These are phyloP conservation scores for Automeris io DNA, from an alignment of 2,888 invertebrate species.

Conservation along the genomic window DNA sequence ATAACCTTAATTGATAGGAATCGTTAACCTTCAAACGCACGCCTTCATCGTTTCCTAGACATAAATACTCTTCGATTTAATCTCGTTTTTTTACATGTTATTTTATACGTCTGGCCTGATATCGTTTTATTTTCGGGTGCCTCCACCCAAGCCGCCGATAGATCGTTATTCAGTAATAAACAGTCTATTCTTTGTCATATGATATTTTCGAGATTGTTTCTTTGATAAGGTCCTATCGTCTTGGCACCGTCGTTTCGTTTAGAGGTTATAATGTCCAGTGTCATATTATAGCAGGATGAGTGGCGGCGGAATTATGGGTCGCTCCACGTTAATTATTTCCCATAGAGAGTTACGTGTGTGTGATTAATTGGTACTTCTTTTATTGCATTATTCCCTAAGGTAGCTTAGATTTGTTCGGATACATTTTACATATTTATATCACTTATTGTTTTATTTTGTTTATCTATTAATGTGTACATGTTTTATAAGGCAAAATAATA, in stretches of 20 bases:
- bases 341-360: conserved; percentile 23
- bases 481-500: no score
- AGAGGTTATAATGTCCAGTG: conserved; percentile 46
- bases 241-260: conserved; percentile 55
- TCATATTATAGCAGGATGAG: conserved; percentile 35
- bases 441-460: no score
- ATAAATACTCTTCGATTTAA: conserved; percentile 71
- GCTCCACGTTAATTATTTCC: conserved; percentile 32
- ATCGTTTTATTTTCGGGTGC: conserved; percentile 74
- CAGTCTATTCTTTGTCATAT: conserved; percentile 71
- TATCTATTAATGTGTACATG: no score
- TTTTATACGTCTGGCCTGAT: conserved; percentile 53
- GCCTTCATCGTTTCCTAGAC: conserved; percentile 62
- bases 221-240: conserved; percentile 48
- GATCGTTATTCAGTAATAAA: conserved; percentile 73
- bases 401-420: no score
- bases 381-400: conserved; percentile 8
- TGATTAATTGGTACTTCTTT: conserved; percentile 17
- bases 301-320: conserved; percentile 31
- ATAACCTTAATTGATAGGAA: conserved; percentile 77
- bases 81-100: conserved; percentile 63
- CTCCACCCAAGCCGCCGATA: conserved; percentile 46
- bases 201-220: conserved; percentile 64
- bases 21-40: conserved; percentile 73
- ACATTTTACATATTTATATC: no score